Conservation (phyloP, 2,888 invertebrate genomes). For the Apamea monoglypha region DNA sequence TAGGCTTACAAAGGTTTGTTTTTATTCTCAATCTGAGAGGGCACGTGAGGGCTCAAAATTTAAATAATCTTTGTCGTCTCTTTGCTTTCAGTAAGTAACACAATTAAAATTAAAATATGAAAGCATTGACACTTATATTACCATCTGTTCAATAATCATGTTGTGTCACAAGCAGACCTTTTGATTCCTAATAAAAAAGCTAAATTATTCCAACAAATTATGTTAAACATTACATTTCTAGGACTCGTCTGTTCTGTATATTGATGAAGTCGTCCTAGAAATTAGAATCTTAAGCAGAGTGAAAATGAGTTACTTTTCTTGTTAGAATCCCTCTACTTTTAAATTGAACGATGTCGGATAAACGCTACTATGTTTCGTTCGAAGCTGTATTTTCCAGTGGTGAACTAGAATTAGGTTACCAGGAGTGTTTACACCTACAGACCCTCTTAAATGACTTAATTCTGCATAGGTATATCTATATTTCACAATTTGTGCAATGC, state of each 20-base stretch:
- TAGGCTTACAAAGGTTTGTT: constrained; percentile 2
- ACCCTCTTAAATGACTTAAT: background rate
- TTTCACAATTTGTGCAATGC: constrained; percentile 23
- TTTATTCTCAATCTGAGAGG: constrained; percentile 3
- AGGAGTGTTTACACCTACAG: background rate
- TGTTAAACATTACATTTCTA: background rate
- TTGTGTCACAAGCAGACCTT: background rate
- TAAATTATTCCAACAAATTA: background rate
- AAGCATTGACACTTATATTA: background rate
- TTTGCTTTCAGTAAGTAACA: constrained; percentile 4
- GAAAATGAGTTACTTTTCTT: constrained; percentile 10
- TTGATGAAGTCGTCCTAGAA: background rate
- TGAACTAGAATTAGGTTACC: background rate
- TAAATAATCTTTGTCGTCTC: background rate
- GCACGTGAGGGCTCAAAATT: background rate
- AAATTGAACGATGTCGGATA: constrained; percentile 3
- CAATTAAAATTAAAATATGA: background rate
- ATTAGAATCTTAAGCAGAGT: constrained; percentile 7
- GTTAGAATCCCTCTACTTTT: background rate
- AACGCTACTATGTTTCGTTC: background rate
- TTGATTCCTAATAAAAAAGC: background rate
- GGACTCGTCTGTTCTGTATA: background rate
- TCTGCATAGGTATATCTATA: background rate
- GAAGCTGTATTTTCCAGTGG: background rate
- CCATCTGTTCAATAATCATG: background rate